These are phyloP conservation scores for Caenorhabditis plicata DNA, from an alignment of 2,888 invertebrate genomes.

Conservation along the genomic window DNA sequence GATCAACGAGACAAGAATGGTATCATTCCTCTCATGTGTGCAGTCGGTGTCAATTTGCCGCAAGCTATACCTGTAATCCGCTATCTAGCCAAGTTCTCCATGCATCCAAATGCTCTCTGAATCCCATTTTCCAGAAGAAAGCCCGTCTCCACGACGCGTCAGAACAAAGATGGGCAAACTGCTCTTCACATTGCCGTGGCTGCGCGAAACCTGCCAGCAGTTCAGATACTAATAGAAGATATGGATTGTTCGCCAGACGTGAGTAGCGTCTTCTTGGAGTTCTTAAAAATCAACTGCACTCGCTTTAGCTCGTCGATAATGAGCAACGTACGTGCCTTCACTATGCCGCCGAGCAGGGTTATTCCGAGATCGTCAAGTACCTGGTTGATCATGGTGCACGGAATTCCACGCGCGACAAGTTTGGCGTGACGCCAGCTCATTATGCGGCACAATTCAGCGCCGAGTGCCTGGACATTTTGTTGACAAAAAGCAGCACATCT, in stretches of 20 bases:
- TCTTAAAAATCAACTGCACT: too few species aligned
- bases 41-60: constrained; percentile 44
- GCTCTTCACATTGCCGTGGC: constrained; percentile 61
- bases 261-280: neutral
- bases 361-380: constrained; percentile 43
- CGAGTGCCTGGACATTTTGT: constrained; percentile 28
- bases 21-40: constrained; percentile 60
- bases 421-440: constrained; percentile 58
- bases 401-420: constrained; percentile 38
- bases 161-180: constrained; percentile 39
- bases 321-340: constrained; percentile 57
- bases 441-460: constrained; percentile 59
- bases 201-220: constrained; percentile 47
- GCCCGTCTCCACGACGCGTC: constrained; percentile 19
- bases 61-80: constrained; percentile 48
- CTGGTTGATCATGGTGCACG: constrained; percentile 42
- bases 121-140: constrained; percentile 17
- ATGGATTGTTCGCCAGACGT: constrained; percentile 26
- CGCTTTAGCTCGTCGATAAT: constrained; percentile 45
- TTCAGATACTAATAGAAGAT: constrained; percentile 43
- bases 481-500: constrained; percentile 13
- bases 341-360: constrained; percentile 48
- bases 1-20: constrained; percentile 55
- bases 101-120: neutral
- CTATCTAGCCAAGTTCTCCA: constrained; percentile 24